These are phyloP conservation scores for Xestia c-nigrum DNA, from an alignment of 2,888 invertebrate species.

Conservation along the genomic window DNA sequence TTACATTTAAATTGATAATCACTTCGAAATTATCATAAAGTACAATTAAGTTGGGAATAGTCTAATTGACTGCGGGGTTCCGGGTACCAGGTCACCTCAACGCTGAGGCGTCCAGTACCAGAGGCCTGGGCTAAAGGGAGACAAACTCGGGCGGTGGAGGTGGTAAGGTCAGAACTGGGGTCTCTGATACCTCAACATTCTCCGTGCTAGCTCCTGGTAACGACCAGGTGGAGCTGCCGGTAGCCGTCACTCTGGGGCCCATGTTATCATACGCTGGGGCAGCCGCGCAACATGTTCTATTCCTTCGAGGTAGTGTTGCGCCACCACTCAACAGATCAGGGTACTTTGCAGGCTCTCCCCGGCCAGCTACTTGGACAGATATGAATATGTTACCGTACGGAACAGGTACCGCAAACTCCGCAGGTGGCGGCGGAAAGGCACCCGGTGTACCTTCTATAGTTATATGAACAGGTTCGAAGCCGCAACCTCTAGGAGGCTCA, in stretches of 20 bases:
- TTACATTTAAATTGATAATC: constrained; percentile 83
- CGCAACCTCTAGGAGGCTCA: constrained; percentile 85
- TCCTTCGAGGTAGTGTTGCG: constrained; percentile 88
- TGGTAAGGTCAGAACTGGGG: constrained; percentile 87
- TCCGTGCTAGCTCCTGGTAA: constrained; percentile 91
- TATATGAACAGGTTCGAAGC: constrained; percentile 91
- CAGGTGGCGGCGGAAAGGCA: constrained; percentile 88
- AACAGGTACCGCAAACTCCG: constrained; percentile 89
- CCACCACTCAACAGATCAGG: constrained; percentile 93
- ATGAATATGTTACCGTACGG: constrained; percentile 95
- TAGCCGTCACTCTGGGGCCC: constrained; percentile 97
- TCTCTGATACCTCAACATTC: constrained; percentile 81
- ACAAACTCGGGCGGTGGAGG: constrained; percentile 90
- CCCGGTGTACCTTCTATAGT: constrained; percentile 91
- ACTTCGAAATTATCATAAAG: constrained; percentile 80
- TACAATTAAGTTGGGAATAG: constrained; percentile 85
- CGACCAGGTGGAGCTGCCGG: constrained; percentile 95
- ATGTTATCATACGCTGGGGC: constrained; percentile 96
- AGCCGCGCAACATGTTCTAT: constrained; percentile 86
- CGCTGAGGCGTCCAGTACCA: constrained; percentile 87
- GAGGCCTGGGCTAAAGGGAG: constrained; percentile 88
- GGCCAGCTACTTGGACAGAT: constrained; percentile 94
- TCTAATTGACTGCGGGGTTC: constrained; percentile 86
- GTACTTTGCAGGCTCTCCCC: constrained; percentile 90
- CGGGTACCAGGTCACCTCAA: constrained; percentile 89